Conservation (phyloP, 2,797 vertebrate species). For the Carapus acus region DNA sequence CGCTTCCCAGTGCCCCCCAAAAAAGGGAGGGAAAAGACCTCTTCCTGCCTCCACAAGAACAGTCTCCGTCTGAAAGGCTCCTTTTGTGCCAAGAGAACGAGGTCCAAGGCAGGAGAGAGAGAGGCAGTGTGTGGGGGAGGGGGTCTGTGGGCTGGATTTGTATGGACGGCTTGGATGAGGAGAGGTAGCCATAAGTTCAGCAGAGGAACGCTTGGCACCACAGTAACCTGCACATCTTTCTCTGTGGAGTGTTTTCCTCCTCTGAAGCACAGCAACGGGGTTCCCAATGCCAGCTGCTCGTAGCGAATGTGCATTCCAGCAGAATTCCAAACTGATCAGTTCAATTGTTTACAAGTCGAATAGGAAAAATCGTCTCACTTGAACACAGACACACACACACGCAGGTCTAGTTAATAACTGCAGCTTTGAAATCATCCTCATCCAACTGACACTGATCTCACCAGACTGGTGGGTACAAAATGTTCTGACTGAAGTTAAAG, state of each 20-base stretch:
- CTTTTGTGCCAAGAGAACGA: conserved; percentile 66
- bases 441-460: background rate
- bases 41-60: conserved; percentile 72
- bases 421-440: background rate
- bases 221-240: conserved; percentile 30
- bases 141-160: conserved; percentile 52
- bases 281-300: conserved; percentile 1
- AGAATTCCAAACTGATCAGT: background rate
- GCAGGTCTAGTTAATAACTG: background rate
- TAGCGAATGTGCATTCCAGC: background rate
- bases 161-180: conserved; percentile 59
- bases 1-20: conserved; percentile 8
- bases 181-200: conserved; percentile 64
- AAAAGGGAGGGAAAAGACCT: conserved; percentile 39
- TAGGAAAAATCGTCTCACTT: background rate
- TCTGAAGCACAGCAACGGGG: conserved; percentile 7
- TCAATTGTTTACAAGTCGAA: background rate
- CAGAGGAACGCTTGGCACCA: conserved; percentile 54
- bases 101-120: conserved; percentile 54
- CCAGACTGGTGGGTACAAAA: conserved; percentile 12
- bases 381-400: too few species aligned
- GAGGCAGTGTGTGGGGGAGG: conserved; percentile 55
- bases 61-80: conserved; percentile 69
- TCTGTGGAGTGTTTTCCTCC: conserved; percentile 18
- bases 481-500: conserved; percentile 24